Conservation (phyloP, 2,113 vertebrate genomes). For the Sterna hirundo region DNA sequence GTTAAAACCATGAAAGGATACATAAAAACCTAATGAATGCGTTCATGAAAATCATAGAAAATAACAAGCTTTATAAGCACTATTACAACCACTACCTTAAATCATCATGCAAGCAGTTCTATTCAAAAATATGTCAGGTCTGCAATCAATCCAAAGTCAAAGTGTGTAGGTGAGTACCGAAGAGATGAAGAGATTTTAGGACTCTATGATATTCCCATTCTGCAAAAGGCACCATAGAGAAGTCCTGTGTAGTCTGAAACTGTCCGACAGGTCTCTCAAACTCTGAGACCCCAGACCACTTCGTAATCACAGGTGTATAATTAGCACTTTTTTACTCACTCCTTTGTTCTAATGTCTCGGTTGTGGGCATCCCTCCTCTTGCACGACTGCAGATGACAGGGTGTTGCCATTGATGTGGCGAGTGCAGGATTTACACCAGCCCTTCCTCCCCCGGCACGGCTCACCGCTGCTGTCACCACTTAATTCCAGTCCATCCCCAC, state of each 20-base stretch:
- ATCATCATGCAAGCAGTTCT: not conserved
- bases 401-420: not conserved
- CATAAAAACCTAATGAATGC: not conserved
- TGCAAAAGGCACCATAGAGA: not conserved
- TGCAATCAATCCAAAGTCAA: not conserved
- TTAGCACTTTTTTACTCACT: not conserved
- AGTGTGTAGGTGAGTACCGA: not conserved
- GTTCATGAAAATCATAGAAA: not conserved
- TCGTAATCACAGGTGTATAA: not conserved
- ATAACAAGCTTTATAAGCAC: not conserved
- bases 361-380: not conserved
- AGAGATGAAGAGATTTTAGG: not conserved
- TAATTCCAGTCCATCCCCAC: not conserved
- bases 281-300: not conserved
- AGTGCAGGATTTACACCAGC: not conserved
- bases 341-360: not conserved
- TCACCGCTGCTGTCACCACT: not conserved
- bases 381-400: not conserved
- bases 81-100: not conserved
- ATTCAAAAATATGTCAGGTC: not conserved
- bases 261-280: not conserved
- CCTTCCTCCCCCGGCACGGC: rapidly evolving
- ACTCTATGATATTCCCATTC: not conserved
- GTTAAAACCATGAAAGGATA: not conserved
- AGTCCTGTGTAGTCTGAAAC: not conserved